phyloP scores from a whole-genome alignment of 2,113 vertebrate species.

The Rhea americana region DNA sequence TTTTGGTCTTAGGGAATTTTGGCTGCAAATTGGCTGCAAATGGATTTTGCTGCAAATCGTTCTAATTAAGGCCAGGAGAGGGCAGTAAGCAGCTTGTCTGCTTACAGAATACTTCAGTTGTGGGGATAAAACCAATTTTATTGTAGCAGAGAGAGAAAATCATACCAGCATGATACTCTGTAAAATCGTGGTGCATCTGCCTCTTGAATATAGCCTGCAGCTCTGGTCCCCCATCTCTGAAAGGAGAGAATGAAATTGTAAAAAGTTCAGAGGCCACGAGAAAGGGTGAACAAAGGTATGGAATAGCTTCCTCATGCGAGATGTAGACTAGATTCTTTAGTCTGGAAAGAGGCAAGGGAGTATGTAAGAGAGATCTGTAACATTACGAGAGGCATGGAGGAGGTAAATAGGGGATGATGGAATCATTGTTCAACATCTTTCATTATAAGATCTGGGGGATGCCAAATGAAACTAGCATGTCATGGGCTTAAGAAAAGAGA shows the following conservation, averaged over 20 bases:
- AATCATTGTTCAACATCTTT: background rate
- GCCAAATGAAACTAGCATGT: background rate
- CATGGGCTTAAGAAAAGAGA: conserved; percentile 26
- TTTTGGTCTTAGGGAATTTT: background rate
- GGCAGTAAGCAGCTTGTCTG: conserved; percentile 24
- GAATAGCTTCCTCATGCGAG: background rate
- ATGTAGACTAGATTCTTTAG: rapidly evolving
- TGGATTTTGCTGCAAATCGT: background rate
- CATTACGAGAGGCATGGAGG: background rate
- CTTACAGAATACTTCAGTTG: background rate
- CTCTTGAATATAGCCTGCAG: background rate
- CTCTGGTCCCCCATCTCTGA: background rate
- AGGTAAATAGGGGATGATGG: background rate
- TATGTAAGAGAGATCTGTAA: background rate
- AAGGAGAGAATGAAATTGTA: background rate
- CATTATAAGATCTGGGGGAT: background rate
- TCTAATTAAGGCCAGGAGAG: conserved; percentile 16
- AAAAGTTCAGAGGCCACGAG: background rate
- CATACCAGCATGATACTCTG: background rate
- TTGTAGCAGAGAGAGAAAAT: background rate
- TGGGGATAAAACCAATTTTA: background rate
- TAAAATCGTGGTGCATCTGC: background rate
- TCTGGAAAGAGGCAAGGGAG: background rate
- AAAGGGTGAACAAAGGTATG: background rate
- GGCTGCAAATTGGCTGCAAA: background rate